Evolutionary conservation across 2,797 vertebrate genomes (phyloP), one percentile per base, ranked within the genome.

Genomic region (Sitta carolinensis): DNA sequence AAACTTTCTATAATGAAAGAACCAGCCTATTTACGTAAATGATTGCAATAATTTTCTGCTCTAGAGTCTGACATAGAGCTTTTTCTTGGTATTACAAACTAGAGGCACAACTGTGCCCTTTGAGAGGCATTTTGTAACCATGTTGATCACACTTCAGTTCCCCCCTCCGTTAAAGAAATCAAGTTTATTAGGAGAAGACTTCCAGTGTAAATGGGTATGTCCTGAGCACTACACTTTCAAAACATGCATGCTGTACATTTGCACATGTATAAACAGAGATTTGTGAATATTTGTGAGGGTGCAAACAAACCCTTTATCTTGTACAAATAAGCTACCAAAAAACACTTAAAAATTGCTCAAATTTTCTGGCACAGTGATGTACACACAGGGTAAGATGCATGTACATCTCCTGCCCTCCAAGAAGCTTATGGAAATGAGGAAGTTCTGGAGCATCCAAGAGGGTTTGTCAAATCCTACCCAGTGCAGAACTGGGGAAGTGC

Each of bases 251-350:
- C 22, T 50, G 4, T 5, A 19, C 20, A 8, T 47, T 42, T n/a
- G 6, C 42, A 43, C 0, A 0, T 2, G 6, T 23, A 29, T n/a
- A 36, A 40, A 22, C 21, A 77, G 17, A 59, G 17, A 5, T 5
- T 40, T 20, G 10, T 7, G 7, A 23, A 4, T 30, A 18, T 63
- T 54, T 62, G 5, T 15, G 10, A 78, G 16, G 6, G 26, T 51
- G 20, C 16, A 62, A 82, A 13, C 6, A 48, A 68, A 12, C 11
- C 5, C 27, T 64, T 81, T 47, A 1, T n/a, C 8, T 75, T 42
- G 15, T 4, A 12, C 26, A 29, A 22, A 14, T 51, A 10, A 69
- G 27, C 52, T 25, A 21, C 8, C 7, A 32, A 45, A 67, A 36
- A 32, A 0, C 22, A 32, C 21, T 38, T 51, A 7, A 57, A 55